Evolutionary conservation across 2,888 invertebrate genomes (phyloP), one percentile per base, ranked within the genome.

Genomic region (Oscheius onirici): DNA sequence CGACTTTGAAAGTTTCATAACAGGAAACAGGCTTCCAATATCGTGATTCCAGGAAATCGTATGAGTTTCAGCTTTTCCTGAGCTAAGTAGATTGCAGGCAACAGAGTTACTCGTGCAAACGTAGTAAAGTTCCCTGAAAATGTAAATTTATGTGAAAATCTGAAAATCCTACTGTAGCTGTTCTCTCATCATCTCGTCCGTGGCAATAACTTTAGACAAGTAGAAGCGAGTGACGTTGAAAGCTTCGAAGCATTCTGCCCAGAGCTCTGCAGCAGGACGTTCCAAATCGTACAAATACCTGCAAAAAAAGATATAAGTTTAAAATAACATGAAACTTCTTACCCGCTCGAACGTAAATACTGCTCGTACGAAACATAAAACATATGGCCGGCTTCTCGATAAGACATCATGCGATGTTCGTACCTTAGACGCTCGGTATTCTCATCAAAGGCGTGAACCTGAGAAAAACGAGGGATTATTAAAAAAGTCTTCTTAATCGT

Each of bases 341-440:
- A 70, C 72, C 51, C n/a, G 43, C 72, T 69, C 6, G n/a, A 3
- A 10, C 8, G 5, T 34, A 46, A 57, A 69, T 71, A 82, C 1
- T 71, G 26, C 0, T 69, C 76, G 65, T 78, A 81, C 11, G 34
- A 55, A 15, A 77, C 52, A 54, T 69, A 51, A 20, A 78, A 26
- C 15, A 79, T 75, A 15, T 55, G 60, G 41, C 78, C 75, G 17
- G 78, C 66, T 8, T 43, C 54, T 13, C 67, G 26, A 28, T 79
- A 73, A 0, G 69, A 51, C 24, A 66, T 66, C 71, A 81, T 75
- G 11, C 83, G 71, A 15, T 74, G 69, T 11, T 74, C 76, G 54
- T 74, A 80, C 3, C 80, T 76, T 22, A 75, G 67, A 11, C 46
- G 20, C 57, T 79, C 79, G 2, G 76, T 55, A 17, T 75, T 66